A percentile compares a stretch with the other conserved stretches of the same genome.
Evolutionary conservation across 2,797 vertebrate genomes (phyloP).

Genomic region (Menidia menidia): DNA sequence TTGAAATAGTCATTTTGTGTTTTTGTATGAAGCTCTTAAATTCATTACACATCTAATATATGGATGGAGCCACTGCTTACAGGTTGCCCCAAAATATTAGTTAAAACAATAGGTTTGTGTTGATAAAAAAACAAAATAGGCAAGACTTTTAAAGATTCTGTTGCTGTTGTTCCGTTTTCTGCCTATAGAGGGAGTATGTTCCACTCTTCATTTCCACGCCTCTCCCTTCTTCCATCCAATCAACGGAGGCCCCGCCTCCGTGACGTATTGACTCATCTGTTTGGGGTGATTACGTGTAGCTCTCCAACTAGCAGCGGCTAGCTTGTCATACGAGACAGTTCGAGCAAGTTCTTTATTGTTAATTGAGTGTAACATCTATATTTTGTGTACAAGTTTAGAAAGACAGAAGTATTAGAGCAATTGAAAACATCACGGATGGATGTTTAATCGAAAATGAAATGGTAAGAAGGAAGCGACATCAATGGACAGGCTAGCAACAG

Average conservation of each 20-base stretch:
- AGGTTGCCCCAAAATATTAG: too few species aligned
- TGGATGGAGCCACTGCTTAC: too few species aligned
- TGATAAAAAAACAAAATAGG: too few species aligned
- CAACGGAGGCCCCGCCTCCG: not conserved
- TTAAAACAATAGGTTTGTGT: too few species aligned
- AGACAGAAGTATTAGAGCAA: not conserved
- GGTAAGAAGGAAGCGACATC: constrained; percentile 59
- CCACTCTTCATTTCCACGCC: not conserved
- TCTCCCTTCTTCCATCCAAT: constrained; percentile 56
- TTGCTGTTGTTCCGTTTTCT: fast-evolving
- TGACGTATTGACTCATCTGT: constrained; percentile 68
- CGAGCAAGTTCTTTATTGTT: not conserved
- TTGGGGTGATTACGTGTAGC: constrained; percentile 79
- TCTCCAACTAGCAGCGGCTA: constrained; percentile 55
- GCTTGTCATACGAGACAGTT: constrained; percentile 37
- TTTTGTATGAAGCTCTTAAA: too few species aligned
- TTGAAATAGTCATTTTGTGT: too few species aligned
- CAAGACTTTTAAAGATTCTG: too few species aligned
- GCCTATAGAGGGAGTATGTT: not conserved
- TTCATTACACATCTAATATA: too few species aligned
- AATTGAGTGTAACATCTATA: not conserved
- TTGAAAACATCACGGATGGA: constrained; percentile 5
- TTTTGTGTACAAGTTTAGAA: not conserved
- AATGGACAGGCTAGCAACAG: constrained; percentile 48
- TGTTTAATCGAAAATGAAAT: constrained; percentile 18